Evolutionary conservation across 1,140 invertebrate genomes (phyloP).

Genomic region (Trichonephila clavipes): DNA sequence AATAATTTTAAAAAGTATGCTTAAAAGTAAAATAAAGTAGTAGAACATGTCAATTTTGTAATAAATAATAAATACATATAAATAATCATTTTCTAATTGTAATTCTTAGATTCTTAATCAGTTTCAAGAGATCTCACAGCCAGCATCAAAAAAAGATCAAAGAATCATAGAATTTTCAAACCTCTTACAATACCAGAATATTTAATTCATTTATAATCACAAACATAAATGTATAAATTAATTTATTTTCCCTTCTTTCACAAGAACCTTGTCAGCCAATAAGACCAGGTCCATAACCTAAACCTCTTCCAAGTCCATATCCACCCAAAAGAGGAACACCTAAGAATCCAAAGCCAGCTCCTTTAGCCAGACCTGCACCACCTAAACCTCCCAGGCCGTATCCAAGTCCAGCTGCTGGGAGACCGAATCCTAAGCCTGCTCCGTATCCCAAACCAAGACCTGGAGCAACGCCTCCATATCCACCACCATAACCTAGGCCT

Average conservation of each 20-base stretch:
- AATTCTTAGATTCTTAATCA: too few relatives aligned
- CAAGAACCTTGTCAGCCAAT: not conserved
- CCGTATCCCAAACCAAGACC: slow-evolving; percentile 32
- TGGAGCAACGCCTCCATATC: not conserved
- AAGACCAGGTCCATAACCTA: not conserved
- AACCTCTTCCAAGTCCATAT: slow-evolving; percentile 11
- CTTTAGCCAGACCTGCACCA: not conserved
- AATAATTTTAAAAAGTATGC: too few relatives aligned
- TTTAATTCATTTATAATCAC: too few relatives aligned
- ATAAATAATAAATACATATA: too few relatives aligned
- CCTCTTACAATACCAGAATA: too few relatives aligned
- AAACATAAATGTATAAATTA: too few relatives aligned
- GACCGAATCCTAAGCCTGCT: slow-evolving; percentile 1
- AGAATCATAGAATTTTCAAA: too few relatives aligned
- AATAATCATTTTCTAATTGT: too few relatives aligned
- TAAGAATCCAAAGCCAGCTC: not conserved
- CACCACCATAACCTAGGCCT: slow-evolving; percentile 23
- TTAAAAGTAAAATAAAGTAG: too few relatives aligned
- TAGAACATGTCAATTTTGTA: too few relatives aligned
- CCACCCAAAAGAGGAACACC: not conserved
- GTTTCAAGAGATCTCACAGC: too few relatives aligned
- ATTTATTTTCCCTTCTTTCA: not conserved
- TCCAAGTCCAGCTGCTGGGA: not conserved
- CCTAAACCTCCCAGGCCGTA: slow-evolving; percentile 6
- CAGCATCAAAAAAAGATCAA: too few relatives aligned